phyloP scores from a whole-genome alignment of 2,888 invertebrate genomes.

The Phyllotreta cruciferae region DNA sequence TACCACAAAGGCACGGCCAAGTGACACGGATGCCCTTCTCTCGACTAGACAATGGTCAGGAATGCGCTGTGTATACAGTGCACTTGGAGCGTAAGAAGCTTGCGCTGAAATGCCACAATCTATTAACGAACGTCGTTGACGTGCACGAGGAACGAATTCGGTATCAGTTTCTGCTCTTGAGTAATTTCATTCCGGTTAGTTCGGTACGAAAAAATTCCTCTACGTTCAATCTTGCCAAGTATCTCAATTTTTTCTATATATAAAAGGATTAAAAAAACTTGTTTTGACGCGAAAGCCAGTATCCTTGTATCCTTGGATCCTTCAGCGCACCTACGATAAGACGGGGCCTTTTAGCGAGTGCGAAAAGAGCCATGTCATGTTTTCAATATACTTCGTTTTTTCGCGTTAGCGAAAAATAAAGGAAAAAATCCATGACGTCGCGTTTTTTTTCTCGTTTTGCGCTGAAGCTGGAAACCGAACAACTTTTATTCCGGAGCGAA shows the following conservation, averaged over 20 bases:
- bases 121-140: background rate
- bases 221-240: too few relatives aligned
- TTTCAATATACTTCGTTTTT: conserved; percentile 26
- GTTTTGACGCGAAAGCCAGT: too few relatives aligned
- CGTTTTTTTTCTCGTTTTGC: conserved; percentile 15
- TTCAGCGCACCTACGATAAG: conserved; percentile 2
- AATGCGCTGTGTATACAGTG: conserved; percentile 19
- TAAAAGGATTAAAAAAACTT: too few relatives aligned
- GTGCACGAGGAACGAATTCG: background rate
- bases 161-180: background rate
- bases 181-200: too few relatives aligned
- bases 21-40: conserved; percentile 19
- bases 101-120: conserved; percentile 8
- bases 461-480: background rate
- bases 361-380: conserved; percentile 24
- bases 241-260: too few relatives aligned
- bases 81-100: conserved; percentile 9
- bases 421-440: conserved; percentile 15
- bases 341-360: conserved; percentile 14
- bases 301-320: too few relatives aligned
- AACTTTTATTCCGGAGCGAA: too few relatives aligned
- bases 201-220: too few relatives aligned
- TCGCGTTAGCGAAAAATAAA: conserved; percentile 18
- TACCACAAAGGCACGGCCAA: conserved; percentile 28
- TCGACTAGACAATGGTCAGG: conserved; percentile 27